A percentile compares a stretch with the other conserved stretches of the same genome.
Evolutionary conservation across 2,888 invertebrate genomes (phyloP).

Genomic region (Catocala sponsa): DNA sequence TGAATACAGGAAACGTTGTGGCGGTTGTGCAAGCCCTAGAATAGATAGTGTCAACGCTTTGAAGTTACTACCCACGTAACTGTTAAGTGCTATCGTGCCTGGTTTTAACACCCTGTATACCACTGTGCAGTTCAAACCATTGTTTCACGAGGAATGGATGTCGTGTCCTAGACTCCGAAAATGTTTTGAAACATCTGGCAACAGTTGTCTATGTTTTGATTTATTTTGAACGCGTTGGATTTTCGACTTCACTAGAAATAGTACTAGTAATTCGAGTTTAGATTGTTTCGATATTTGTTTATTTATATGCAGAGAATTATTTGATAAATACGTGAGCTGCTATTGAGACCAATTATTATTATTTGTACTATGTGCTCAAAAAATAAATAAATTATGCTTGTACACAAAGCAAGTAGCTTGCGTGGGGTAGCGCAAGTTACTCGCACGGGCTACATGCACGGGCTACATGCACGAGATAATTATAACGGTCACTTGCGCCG

Average conservation of each 20-base stretch:
- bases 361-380: too few relatives aligned
- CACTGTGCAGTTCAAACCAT: neutral
- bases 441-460: too few relatives aligned
- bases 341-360: too few relatives aligned
- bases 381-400: too few relatives aligned
- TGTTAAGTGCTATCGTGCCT: constrained; percentile 7
- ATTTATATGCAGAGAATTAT: too few relatives aligned
- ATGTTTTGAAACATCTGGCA: neutral
- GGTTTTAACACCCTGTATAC: constrained; percentile 3
- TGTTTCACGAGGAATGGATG: neutral
- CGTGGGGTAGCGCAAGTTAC: too few relatives aligned
- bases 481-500: too few relatives aligned
- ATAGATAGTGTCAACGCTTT: constrained; percentile 6
- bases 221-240: neutral
- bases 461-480: too few relatives aligned
- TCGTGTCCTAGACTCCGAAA: neutral
- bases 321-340: too few relatives aligned
- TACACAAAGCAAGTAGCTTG: too few relatives aligned
- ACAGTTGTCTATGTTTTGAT: neutral
- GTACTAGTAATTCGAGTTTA: too few relatives aligned
- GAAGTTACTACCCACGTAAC: constrained; percentile 10
- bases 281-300: too few relatives aligned
- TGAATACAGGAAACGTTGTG: neutral
- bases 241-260: neutral
- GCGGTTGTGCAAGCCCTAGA: neutral